These are phyloP conservation scores for Fregetta grallaria DNA, from an alignment of 2,113 vertebrate genomes.

Conservation along the genomic window DNA sequence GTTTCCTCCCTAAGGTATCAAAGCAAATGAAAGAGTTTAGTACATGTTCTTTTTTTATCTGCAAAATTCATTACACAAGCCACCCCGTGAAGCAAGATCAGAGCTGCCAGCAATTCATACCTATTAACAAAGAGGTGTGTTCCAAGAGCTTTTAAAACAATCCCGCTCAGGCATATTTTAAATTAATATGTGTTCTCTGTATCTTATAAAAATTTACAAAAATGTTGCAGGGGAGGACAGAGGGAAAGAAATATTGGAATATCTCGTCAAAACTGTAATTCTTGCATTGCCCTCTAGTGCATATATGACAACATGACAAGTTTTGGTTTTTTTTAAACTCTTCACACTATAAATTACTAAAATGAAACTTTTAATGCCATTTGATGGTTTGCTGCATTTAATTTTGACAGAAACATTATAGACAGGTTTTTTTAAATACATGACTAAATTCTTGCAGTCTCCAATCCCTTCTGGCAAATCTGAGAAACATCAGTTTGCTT, in stretches of 20 bases:
- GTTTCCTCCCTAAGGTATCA: not conserved
- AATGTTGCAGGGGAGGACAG: not conserved
- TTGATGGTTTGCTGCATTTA: conserved; percentile 39
- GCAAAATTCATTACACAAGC: conserved; percentile 26
- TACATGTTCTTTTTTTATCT: conserved; percentile 5
- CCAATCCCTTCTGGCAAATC: not conserved
- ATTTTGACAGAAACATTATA: not conserved
- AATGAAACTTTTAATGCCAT: conserved; percentile 4
- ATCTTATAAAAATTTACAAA: not conserved
- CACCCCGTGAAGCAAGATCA: not conserved
- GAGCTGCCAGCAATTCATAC: conserved; percentile 30
- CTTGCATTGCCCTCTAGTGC: conserved; percentile 79
- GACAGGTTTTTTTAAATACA: not conserved
- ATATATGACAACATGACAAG: not conserved
- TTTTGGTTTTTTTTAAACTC: not conserved
- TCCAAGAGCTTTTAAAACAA: conserved; percentile 65
- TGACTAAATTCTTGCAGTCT: not conserved
- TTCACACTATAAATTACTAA: not conserved
- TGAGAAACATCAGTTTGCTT: not conserved
- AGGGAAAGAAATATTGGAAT: not conserved
- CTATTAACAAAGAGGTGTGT: conserved; percentile 58
- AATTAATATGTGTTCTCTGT: conserved; percentile 54
- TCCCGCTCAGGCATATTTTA: conserved; percentile 38
- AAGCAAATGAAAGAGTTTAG: conserved; percentile 45
- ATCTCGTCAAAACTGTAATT: conserved; percentile 46